Evolutionary conservation across 2,888 invertebrate species (phyloP), one percentile per base, ranked within the genome.

Genomic region (Xestia rhomboidea): DNA sequence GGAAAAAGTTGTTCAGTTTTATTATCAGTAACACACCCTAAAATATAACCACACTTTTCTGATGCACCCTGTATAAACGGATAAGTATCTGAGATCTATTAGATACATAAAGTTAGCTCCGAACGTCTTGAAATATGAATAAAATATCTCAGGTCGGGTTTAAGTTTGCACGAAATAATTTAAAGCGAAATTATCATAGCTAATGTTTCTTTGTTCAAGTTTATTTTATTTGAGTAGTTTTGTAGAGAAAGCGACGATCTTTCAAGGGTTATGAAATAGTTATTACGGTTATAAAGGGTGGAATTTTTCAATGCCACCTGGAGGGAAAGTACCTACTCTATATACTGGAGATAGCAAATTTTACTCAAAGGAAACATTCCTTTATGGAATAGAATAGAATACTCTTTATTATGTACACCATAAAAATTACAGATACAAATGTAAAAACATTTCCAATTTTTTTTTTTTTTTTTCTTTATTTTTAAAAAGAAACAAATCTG

Each of bases 91-190:
- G 13, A 70, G 44, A 63, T 78, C 38, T 51, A 34, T 69, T 49
- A 30, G 13, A 51, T 72, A 77, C 68, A 73, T 54, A 84, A 75
- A 86, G 27, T 73, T 30, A 38, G 49, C 27, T 41, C 27, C 34
- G 64, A 77, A 75, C 63, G 60, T 73, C 67, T 75, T 68, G 62
- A 74, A 82, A 77, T 77, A 82, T 82, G 83, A 86, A 86, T 83
- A 67, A 74, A 77, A 86, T 83, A 86, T 77, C n/a, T 30, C 54
- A 63, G 51, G 68, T n/a, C 69, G n/a, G 30, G 44, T 34, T 54
- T 54, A 24, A 75, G 62, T 63, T 73, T 46, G 30, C 75, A 62
- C 30, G 11, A 62, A 73, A 85, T 77, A 64, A 76, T 71, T 83
- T 73, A 62, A 73, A 30, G 21, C 1, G 24, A 66, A 76, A 85